Evolutionary conservation across 2,888 invertebrate genomes (phyloP), one percentile per base, ranked within the genome.

Genomic region (Rugalucina vietnamica): DNA sequence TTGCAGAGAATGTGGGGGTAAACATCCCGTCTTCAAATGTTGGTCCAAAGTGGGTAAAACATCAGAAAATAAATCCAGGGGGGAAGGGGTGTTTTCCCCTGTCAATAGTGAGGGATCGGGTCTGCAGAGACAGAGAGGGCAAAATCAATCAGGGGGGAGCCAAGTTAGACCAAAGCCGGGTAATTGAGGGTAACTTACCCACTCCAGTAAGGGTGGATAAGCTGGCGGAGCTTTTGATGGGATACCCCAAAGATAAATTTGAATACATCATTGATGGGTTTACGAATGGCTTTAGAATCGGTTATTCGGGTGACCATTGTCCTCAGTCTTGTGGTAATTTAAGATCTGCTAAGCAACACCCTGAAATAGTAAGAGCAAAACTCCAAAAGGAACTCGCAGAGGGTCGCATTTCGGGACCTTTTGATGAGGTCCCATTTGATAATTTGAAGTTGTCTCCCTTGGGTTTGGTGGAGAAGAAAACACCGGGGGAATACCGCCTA

Each of bases 401-500:
- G 21, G 54, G 54, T 14, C 54, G 54, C 54, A 54, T 54, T 54
- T 18, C 54, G 14, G 54, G 54, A 10, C 54, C 54, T 54, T 54
- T 54, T 54, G 54, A 54, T 54, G 10, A 54, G 14, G 14, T 54
- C 54, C 54, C 54, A 14, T 54, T 54, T 54, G 54, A 54, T 5
- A 54, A 54, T 24, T 54, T 54, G 54, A 54, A 54, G 54, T 54
- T 54, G 21, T 54, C 54, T n/a, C 54, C 43, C 18, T 12, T 43
- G 18, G 43, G 12, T 43, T 43, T 8, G 12, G 18, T 18, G 43
- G 12, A 43, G 43, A 43, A 82, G 60, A 82, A 74, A 37, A 74
- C 60, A 1, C 78, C 78, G 8, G 82, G 74, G 29, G 54, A 50
- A 72, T 82, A 50, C 50, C 36, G 82, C 12, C 54, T 54, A n/a